Evolutionary conservation across 2,113 vertebrate genomes (phyloP).

Genomic region (Serinus canaria): DNA sequence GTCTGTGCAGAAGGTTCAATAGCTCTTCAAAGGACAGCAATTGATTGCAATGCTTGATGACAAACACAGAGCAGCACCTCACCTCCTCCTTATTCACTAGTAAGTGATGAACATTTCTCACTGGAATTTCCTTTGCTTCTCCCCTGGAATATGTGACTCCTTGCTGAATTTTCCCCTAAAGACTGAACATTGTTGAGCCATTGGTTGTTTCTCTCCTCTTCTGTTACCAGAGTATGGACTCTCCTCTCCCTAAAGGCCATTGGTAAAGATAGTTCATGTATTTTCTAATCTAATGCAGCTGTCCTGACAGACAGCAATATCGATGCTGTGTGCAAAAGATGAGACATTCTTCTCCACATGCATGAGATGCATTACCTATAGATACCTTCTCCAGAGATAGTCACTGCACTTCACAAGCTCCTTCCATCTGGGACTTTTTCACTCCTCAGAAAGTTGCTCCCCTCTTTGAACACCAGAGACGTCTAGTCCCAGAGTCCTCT

Average conservation of each 20-base stretch:
- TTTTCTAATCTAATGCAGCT: neutral
- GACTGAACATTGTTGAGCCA: rapidly evolving
- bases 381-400: neutral
- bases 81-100: neutral
- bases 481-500: neutral
- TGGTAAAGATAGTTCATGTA: neutral
- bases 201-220: neutral
- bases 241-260: neutral
- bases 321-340: neutral
- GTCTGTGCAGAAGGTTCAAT: neutral
- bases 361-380: neutral
- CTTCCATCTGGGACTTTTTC: neutral
- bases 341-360: neutral
- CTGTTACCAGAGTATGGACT: neutral
- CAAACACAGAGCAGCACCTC: neutral
- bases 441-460: neutral
- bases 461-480: neutral
- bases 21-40: neutral
- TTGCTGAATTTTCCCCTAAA: neutral
- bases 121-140: neutral
- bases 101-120: neutral
- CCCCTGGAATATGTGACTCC: neutral
- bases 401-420: neutral
- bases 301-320: neutral
- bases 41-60: neutral